Evolutionary conservation across 2,888 invertebrate genomes (phyloP), one percentile per base, ranked within the genome.

Genomic region (Luffia ferchaultella): DNA sequence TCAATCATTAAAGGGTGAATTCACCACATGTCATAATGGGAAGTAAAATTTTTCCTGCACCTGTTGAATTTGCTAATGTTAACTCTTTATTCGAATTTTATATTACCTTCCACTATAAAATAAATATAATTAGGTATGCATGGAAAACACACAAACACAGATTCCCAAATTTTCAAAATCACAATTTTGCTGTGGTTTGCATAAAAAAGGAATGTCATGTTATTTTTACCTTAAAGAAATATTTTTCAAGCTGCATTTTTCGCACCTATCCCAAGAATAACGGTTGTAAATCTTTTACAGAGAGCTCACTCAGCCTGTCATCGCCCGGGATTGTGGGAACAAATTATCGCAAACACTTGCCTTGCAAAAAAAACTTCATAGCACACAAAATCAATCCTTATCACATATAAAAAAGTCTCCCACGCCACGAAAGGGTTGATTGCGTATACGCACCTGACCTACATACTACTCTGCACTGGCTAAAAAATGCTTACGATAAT

Each of bases 321-420:
- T 73, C 82, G 65, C 80, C 78, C 80, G 76, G 65, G 69, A 67
- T 67, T 80, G 80, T 83, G 82, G 78, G 83, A 82, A 83, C 80
- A 83, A 82, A 83, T 83, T 80, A 80, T 80, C 69, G 78, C 82
- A 80, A 79, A 82, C 80, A 83, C 78, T 75, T 73, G 59, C 56
- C 63, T 58, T 64, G 67, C 67, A 74, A 79, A 76, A 77, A 55
- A 77, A 73, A 51, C 45, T 20, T 16, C 57, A 64, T 69, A 71
- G 75, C 76, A 77, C 72, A 78, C 79, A 74, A 70, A 67, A 60
- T 58, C 49, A 18, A 17, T n/a, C 41, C 20, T 30, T 15, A 17
- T 49, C 45, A 41, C 49, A 41, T 18, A 59, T 60, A 72, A 77
- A 78, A 77, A 78, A 64, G 48, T 48, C 83, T 82, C 83, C 83